Evolutionary conservation across 2,797 vertebrate genomes (phyloP), one percentile per base, ranked within the genome.

Genomic region (Neosilurus hyrtlii): DNA sequence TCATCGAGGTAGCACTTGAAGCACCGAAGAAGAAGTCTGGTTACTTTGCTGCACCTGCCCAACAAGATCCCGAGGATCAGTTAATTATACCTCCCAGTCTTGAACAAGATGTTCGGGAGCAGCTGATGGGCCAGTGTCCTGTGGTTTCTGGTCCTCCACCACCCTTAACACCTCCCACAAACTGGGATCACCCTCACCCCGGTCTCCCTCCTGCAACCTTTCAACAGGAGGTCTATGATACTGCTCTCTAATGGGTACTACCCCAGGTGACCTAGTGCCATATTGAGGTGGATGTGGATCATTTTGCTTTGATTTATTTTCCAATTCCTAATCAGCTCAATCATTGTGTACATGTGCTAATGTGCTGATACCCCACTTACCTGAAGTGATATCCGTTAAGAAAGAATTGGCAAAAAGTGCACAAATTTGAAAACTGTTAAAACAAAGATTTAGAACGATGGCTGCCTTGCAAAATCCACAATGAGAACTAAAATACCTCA

Each of bases 11-110:
- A 87, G 97, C 97, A 51, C 94, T 97, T 56, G 98, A 98, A 89
- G 97, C 96, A 61, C 97, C 97, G 22, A 99, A 96, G 90, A 99
- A 96, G 91, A 99, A 98, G 90, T 97, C 96, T 0, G 98, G 97
- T 75, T 99, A 99, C 91, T 99, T 99, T 90, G 96, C 95, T 43
- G 97, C 97, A 81, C 96, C 97, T 0, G 95, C 97, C 63, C 97
- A 98, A 90, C 92, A 96, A 90, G 98, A 99, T 88, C 97, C 97
- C 0, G 98, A 99, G 88, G 98, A 99, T 91, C 96, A 97, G 84
- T 93, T 99, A 90, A 94, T 99, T 83, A 94, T 99, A 63, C 97
- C 98, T 61, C 96, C 95, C 8, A 93, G 96, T 91, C 93, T 99
- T 86, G 97, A 99, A 89, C 96, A 98, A 83, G 97, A 98, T 80